Percentiles rank a stretch among this genome's conserved stretches.
Conservation (phyloP, 2,797 vertebrate genomes). For the Crax fasciolata region DNA sequence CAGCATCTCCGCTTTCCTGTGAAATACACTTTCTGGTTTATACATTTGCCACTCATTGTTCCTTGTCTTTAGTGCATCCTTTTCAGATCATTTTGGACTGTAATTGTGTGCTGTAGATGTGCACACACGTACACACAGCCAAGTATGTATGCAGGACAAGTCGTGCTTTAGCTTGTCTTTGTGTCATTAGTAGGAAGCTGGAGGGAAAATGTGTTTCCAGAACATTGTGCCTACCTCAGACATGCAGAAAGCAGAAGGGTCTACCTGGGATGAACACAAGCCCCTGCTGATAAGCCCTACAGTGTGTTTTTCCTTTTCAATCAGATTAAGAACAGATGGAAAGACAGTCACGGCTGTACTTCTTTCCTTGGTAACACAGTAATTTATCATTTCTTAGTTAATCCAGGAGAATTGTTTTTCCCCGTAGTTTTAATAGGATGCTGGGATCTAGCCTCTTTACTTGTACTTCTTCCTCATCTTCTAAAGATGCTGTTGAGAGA, state of each 20-base stretch:
- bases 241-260: not conserved
- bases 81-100: not conserved
- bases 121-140: rapidly evolving
- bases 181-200: not conserved
- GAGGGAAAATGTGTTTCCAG: not conserved
- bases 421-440: not conserved
- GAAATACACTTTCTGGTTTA: constrained; percentile 32
- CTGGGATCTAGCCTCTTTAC: not conserved
- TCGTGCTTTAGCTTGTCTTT: not conserved
- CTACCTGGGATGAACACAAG: not conserved
- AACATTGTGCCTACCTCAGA: not conserved
- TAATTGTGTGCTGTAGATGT: not conserved
- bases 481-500: rapidly evolving
- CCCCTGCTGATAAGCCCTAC: not conserved
- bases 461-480: not conserved
- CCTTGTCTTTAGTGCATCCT: not conserved
- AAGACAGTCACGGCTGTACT: not conserved
- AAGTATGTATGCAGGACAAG: rapidly evolving
- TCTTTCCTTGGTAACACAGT: not conserved
- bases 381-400: not conserved
- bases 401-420: not conserved
- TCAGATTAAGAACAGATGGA: not conserved
- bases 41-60: not conserved
- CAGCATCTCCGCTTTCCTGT: constrained; percentile 38
- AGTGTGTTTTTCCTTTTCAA: rapidly evolving